Percentiles rank a stretch among this genome's conserved stretches.
Conservation (phyloP, 2,888 invertebrate species). For the Eupithecia insigniata region DNA sequence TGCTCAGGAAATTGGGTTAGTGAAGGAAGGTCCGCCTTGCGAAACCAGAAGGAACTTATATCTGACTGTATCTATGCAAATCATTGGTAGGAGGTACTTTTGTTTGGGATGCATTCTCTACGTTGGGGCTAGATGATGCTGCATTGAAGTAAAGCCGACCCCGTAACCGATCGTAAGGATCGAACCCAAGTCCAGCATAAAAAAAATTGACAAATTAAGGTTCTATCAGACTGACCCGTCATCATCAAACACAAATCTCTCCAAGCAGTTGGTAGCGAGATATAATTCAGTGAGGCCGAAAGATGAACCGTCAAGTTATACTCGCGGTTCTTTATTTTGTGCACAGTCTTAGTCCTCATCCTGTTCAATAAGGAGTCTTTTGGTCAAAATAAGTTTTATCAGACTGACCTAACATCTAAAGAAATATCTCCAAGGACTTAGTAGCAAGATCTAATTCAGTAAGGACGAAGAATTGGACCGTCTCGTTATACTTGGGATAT, state of each 20-base stretch:
- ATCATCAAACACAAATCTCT: slow-evolving; percentile 91
- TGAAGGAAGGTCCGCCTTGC: too few species aligned
- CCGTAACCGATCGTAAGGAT: too few species aligned
- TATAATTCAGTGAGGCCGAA: slow-evolving; percentile 95
- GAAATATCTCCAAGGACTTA: slow-evolving; percentile 88
- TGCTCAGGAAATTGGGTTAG: neutral
- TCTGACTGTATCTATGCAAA: too few species aligned
- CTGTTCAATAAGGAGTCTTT: slow-evolving; percentile 83
- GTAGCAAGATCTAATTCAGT: slow-evolving; percentile 92
- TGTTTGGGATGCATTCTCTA: too few species aligned
- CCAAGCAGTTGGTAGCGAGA: slow-evolving; percentile 88
- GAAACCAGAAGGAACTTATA: too few species aligned
- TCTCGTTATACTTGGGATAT: slow-evolving; percentile 97
- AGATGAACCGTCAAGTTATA: slow-evolving; percentile 97
- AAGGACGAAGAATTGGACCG: slow-evolving; percentile 94
- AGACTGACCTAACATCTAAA: slow-evolving; percentile 90
- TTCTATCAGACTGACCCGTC: slow-evolving; percentile 85
- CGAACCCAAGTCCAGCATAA: too few species aligned
- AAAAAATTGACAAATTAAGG: too few species aligned
- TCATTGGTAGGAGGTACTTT: too few species aligned
- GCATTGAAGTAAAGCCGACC: too few species aligned
- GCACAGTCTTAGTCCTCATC: slow-evolving; percentile 94
- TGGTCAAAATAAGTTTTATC: slow-evolving; percentile 45
- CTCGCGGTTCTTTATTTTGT: slow-evolving; percentile 96
- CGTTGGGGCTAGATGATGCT: too few species aligned